A percentile compares a stretch with the other conserved stretches of the same genome.
Conservation (phyloP, 2,888 invertebrate species). For the Phyto melanocephala region DNA sequence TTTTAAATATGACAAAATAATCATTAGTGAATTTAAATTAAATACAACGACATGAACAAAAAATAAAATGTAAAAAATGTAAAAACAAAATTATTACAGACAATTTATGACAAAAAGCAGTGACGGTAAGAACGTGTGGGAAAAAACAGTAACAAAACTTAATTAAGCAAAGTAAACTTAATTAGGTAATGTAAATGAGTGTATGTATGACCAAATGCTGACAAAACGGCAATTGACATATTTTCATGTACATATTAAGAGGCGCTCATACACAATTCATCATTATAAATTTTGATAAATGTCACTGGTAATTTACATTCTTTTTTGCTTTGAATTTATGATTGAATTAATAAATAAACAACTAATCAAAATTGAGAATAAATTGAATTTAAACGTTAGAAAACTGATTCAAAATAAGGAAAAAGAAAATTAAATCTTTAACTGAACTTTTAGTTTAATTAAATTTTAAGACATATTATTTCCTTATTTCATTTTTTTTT, state of each 20-base stretch:
- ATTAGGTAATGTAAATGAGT: slow-evolving; percentile 5
- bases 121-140: background rate
- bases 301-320: slow-evolving; percentile 23
- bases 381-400: too few relatives aligned
- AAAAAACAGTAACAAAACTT: background rate
- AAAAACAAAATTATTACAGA: background rate
- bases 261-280: slow-evolving; percentile 26
- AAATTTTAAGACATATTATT: too few relatives aligned
- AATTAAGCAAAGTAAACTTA: background rate
- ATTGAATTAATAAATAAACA: slow-evolving; percentile 31
- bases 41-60: slow-evolving; percentile 1
- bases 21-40: slow-evolving; percentile 36
- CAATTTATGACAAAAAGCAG: slow-evolving; percentile 13
- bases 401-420: too few relatives aligned
- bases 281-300: slow-evolving; percentile 48
- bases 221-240: background rate
- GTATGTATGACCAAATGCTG: background rate
- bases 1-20: slow-evolving; percentile 53
- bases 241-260: background rate
- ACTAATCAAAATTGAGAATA: background rate
- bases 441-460: too few relatives aligned
- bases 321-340: slow-evolving; percentile 5
- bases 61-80: background rate
- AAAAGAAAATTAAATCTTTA: too few relatives aligned
- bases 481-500: too few relatives aligned